These are phyloP conservation scores for Mungos mungo DNA, from an alignment of 2,113 vertebrate species.

Conservation along the genomic window DNA sequence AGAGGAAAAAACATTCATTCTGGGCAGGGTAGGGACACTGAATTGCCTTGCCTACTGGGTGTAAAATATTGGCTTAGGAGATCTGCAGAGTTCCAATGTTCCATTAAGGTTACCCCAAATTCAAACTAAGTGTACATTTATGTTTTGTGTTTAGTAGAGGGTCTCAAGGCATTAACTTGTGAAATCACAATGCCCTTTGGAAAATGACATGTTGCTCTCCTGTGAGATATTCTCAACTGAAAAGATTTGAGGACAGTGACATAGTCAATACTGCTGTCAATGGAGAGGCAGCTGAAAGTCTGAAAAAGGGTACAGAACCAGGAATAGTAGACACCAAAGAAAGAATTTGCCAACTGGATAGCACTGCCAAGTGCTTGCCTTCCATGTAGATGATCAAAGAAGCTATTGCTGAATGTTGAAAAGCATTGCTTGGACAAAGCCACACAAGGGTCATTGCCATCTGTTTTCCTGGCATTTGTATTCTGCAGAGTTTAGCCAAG, in stretches of 20 bases:
- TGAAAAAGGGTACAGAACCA: conserved; percentile 47
- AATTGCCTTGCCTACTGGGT: neutral
- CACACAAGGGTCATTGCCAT: conserved; percentile 58
- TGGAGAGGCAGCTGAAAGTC: conserved; percentile 45
- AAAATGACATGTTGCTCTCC: conserved; percentile 20
- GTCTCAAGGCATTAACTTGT: neutral
- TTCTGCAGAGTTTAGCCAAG: conserved; percentile 30
- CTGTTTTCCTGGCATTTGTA: conserved; percentile 51
- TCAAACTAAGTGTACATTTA: neutral
- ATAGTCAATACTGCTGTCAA: conserved; percentile 32
- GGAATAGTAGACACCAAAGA: conserved; percentile 51
- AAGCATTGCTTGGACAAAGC: conserved; percentile 42
- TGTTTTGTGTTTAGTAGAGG: neutral
- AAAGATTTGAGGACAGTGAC: neutral
- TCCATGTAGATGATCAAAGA: conserved; percentile 59
- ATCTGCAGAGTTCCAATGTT: neutral
- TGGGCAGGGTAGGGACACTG: neutral
- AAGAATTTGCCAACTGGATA: conserved; percentile 25
- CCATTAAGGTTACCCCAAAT: neutral
- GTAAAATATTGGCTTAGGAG: neutral
- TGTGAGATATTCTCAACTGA: conserved; percentile 19
- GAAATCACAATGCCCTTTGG: neutral
- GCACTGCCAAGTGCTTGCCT: conserved; percentile 37
- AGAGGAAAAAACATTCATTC: neutral
- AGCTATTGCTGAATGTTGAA: conserved; percentile 64